Percentiles rank a stretch among this genome's conserved stretches.
These are phyloP conservation scores for Choristoneura rosaceana DNA, from an alignment of 2,888 invertebrate genomes.

Conservation along the genomic window DNA sequence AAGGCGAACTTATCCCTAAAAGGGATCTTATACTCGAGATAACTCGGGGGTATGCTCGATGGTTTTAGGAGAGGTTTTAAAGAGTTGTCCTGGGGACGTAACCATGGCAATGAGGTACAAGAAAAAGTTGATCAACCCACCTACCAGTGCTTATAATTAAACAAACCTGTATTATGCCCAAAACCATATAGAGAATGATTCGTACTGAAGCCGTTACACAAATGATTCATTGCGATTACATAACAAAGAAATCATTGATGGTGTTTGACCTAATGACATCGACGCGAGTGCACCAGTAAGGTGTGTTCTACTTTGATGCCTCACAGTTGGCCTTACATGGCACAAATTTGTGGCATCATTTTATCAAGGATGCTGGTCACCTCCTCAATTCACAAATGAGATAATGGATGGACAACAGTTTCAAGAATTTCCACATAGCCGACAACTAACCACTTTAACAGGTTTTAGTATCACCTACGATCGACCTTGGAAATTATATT, in stretches of 20 bases:
- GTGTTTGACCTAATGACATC: conserved; percentile 40
- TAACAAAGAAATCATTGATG: conserved; percentile 34
- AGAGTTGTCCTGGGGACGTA: too few relatives aligned
- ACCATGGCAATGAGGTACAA: too few relatives aligned
- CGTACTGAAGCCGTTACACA: conserved; percentile 25
- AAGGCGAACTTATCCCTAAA: too few relatives aligned
- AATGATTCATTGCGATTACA: conserved; percentile 35
- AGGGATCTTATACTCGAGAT: too few relatives aligned
- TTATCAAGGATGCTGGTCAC: conserved; percentile 47
- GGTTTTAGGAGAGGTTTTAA: too few relatives aligned
- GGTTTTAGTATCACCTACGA: conserved; percentile 62
- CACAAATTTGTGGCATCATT: conserved; percentile 37
- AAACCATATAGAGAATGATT: conserved; percentile 29
- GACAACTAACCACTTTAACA: conserved; percentile 56
- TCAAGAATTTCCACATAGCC: conserved; percentile 56
- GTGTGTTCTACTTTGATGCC: conserved; percentile 29
- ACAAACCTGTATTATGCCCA: conserved; percentile 10
- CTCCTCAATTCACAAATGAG: conserved; percentile 52
- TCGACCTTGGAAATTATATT: conserved; percentile 66
- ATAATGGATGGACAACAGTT: conserved; percentile 54
- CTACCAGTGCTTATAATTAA: conserved; percentile 5
- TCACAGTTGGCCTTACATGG: conserved; percentile 4
- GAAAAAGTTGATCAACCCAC: too few relatives aligned
- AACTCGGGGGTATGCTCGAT: too few relatives aligned
- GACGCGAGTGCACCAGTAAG: conserved; percentile 27